Percentiles rank a stretch among this genome's conserved stretches.
These are phyloP conservation scores for Macheiramphus alcinus DNA, from an alignment of 2,113 vertebrate genomes.

Conservation along the genomic window DNA sequence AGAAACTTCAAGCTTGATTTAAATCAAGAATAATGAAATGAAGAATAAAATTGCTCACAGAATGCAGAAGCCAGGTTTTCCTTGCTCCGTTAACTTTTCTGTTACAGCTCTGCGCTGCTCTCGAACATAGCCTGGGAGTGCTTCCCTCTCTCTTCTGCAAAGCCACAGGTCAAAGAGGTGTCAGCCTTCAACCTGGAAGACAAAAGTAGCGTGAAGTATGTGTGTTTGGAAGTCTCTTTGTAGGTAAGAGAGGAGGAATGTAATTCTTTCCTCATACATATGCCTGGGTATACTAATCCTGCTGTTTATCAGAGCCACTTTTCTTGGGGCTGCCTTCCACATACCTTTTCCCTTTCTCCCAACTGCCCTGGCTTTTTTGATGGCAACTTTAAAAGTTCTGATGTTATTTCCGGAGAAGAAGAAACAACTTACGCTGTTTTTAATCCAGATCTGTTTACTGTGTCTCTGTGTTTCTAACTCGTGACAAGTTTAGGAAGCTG, in stretches of 20 bases:
- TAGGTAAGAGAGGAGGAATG: neutral
- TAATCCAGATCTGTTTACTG: neutral
- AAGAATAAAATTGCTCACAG: neutral
- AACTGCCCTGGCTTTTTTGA: neutral
- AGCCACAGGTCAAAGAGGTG: neutral
- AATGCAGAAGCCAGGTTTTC: neutral
- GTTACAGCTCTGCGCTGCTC: neutral
- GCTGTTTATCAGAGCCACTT: neutral
- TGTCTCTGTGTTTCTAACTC: neutral
- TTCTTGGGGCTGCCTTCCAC: neutral
- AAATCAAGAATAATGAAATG: neutral
- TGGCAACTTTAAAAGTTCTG: neutral
- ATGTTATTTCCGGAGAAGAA: neutral
- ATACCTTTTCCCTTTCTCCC: neutral
- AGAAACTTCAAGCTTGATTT: neutral
- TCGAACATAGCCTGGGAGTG: neutral
- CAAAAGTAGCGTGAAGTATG: neutral
- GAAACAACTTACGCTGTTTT: neutral
- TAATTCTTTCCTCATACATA: neutral
- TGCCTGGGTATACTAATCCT: neutral
- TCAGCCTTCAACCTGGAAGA: neutral
- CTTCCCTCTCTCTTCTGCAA: neutral
- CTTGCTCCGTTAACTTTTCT: neutral
- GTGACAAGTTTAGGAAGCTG: neutral
- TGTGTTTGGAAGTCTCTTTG: neutral